phyloP scores from a whole-genome alignment of 2,797 vertebrate genomes.

The Streptopelia turtur region DNA sequence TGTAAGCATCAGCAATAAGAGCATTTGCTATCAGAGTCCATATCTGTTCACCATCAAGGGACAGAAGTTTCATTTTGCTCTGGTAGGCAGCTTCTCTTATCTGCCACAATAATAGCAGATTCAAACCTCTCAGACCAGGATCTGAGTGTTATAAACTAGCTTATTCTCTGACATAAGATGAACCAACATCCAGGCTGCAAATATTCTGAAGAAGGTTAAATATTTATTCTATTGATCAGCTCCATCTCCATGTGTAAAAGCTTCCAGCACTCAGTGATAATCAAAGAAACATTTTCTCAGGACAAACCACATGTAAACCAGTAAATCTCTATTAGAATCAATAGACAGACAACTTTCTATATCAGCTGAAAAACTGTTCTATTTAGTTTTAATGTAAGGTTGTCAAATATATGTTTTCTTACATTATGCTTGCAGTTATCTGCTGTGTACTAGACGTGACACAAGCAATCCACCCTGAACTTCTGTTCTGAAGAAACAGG shows the following conservation, averaged over 20 bases:
- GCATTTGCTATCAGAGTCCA: neutral
- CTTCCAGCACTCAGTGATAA: neutral
- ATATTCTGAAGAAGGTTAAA: neutral
- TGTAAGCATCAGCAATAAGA: neutral
- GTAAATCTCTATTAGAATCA: slow-evolving; percentile 3
- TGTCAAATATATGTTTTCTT: slow-evolving; percentile 4
- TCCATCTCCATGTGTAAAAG: neutral
- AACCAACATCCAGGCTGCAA: neutral
- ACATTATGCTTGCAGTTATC: neutral
- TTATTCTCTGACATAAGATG: neutral
- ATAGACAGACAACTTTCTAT: neutral
- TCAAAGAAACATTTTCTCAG: slow-evolving; percentile 13
- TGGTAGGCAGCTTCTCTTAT: neutral
- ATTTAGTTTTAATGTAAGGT: neutral
- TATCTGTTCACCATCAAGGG: neutral
- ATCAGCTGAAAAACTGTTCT: neutral
- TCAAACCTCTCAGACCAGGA: neutral
- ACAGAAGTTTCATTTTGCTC: neutral
- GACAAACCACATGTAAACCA: neutral
- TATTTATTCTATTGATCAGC: neutral
- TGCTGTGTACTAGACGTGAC: neutral
- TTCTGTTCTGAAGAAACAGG: neutral
- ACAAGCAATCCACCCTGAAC: neutral
- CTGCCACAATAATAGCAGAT: neutral
- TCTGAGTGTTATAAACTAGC: neutral